Percentiles rank a stretch among this genome's conserved stretches.
phyloP scores from a whole-genome alignment of 2,113 vertebrate species.

The Ophiodon elongatus region DNA sequence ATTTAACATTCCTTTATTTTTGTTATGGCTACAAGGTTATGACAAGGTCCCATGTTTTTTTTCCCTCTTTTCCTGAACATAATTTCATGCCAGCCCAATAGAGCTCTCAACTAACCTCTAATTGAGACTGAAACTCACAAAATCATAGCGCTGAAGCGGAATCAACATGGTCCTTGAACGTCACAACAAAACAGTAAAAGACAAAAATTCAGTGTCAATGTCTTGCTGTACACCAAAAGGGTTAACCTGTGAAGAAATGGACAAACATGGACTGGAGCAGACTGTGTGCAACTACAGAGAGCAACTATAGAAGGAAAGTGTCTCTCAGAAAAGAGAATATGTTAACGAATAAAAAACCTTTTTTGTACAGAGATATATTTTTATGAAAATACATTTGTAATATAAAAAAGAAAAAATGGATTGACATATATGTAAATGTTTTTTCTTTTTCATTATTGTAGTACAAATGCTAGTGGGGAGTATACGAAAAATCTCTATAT shows the following conservation, averaged over 20 bases:
- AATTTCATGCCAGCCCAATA: constrained; percentile 51
- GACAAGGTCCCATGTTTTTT: constrained; percentile 8
- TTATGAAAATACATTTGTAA: constrained; percentile 99
- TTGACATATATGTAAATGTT: constrained; percentile 94
- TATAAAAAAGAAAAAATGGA: constrained; percentile 89
- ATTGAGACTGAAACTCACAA: constrained; percentile 37
- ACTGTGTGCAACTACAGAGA: constrained; percentile 58
- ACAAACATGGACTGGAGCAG: constrained; percentile 64
- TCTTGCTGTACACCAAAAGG: constrained; percentile 71
- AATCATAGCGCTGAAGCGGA: constrained; percentile 33
- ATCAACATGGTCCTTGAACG: constrained; percentile 47
- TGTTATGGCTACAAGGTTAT: constrained; percentile 39
- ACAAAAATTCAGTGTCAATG: constrained; percentile 18
- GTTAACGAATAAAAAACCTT: constrained; percentile 70
- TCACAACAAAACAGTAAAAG: constrained; percentile 49
- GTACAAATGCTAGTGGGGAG: constrained; percentile 92
- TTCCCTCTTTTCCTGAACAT: constrained; percentile 2
- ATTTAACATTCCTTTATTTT: constrained; percentile 47
- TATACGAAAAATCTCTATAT: constrained; percentile 84
- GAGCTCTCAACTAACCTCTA: constrained; percentile 44
- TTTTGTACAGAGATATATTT: constrained; percentile 99
- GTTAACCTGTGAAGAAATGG: constrained; percentile 49
- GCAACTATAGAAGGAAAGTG: constrained; percentile 51
- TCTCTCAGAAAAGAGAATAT: constrained; percentile 79
- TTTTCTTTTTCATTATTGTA: constrained; percentile 96